Evolutionary conservation across 2,888 invertebrate genomes (phyloP), one percentile per base, ranked within the genome.

Genomic region (Synanthedon andrenaeformis): DNA sequence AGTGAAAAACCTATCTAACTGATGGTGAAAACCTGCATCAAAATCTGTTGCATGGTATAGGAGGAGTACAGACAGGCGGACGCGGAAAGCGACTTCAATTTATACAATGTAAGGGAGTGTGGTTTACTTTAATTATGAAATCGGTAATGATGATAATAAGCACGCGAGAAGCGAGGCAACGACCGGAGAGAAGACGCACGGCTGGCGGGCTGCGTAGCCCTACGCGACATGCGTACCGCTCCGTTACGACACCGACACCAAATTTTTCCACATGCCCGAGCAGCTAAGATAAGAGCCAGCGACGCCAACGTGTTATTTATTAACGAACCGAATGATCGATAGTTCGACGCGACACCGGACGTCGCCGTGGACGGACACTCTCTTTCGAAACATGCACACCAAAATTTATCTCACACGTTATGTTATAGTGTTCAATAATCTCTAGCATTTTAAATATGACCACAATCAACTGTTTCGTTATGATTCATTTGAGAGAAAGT

Each of bases 271-370:
- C 87, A 85, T 86, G 87, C 81, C 80, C 83, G 84, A 77, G 76
- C 85, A 84, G 77, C 77, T 60, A 64, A 85, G 87, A 86, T 86
- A 85, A 86, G 84, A 72, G 76, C 77, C 74, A 75, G 69, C 79
- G 81, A 85, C 80, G 82, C 79, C 82, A 74, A 83, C 85, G 83
- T 86, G 84, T 85, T 85, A 85, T 87, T 86, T 86, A 87, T 87
- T 85, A 87, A 86, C 87, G 87, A 87, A 87, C 84, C 84, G 86
- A 87, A 86, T 87, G 87, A 87, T 87, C 85, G 87, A 87, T 87
- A 84, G 87, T 78, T 80, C 83, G 82, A 79, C 84, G 84, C 84
- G 84, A 82, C 83, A 79, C 83, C 85, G 85, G 84, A 82, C 85
- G 79, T 72, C 65, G 75, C 70, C 72, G 70, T 75, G 76, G 75